Conservation (phyloP, 2,888 invertebrate genomes). For the Operophtera brumata region DNA sequence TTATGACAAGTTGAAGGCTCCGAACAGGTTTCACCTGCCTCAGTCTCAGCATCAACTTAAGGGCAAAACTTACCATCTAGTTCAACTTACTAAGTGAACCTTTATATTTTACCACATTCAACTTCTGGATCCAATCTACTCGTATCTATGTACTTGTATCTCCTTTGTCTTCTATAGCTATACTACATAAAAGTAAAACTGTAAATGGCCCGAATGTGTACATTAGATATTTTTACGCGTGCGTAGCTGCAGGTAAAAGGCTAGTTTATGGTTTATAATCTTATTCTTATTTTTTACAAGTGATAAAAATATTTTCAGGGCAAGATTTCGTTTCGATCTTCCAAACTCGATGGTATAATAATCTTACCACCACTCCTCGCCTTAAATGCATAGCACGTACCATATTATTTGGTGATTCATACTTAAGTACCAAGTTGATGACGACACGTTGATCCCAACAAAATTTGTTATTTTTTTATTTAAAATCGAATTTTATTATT, state of each 20-base stretch:
- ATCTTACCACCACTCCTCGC: not conserved
- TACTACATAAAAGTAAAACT: no score
- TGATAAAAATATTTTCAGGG: no score
- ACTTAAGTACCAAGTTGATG: conserved; percentile 33
- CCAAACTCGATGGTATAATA: not conserved
- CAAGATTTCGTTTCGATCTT: no score
- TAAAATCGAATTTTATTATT: conserved; percentile 28
- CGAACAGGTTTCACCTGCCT: conserved; percentile 43
- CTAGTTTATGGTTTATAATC: no score
- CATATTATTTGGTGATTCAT: conserved; percentile 40
- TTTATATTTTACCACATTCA: no score
- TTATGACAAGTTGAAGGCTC: conserved; percentile 55
- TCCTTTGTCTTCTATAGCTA: no score
- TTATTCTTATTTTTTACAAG: no score
- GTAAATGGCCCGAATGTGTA: no score
- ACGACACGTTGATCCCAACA: conserved; percentile 29
- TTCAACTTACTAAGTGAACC: not conserved
- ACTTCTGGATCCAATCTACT: no score
- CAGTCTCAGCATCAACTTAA: conserved; percentile 34
- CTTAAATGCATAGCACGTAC: conserved; percentile 28
- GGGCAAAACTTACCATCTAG: not conserved
- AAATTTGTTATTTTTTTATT: conserved; percentile 29
- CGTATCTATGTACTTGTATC: no score
- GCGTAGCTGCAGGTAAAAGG: no score
- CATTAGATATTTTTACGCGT: no score